These are phyloP conservation scores for Nomada lathburiana DNA, from an alignment of 2,888 invertebrate genomes.

Conservation along the genomic window DNA sequence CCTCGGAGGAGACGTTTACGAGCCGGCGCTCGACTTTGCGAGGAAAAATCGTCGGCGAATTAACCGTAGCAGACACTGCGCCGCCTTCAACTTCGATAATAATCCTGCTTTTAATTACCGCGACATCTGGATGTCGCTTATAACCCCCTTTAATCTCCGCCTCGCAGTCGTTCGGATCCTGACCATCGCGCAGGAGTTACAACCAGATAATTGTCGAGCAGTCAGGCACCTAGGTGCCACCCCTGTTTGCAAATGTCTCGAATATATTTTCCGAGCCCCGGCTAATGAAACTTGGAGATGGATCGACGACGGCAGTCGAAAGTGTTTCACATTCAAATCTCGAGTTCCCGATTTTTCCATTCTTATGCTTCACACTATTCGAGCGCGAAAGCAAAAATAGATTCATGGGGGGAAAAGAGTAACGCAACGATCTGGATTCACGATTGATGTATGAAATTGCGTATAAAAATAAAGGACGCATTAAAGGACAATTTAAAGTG, in stretches of 20 bases:
- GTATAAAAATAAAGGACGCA: not conserved
- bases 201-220: slow-evolving; percentile 76
- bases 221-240: slow-evolving; percentile 53
- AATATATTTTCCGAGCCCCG: slow-evolving; percentile 25
- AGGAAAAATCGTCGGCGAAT: slow-evolving; percentile 67
- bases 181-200: slow-evolving; percentile 77
- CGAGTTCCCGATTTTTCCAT: not conserved
- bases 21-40: slow-evolving; percentile 62
- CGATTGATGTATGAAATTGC: too few species aligned
- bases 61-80: slow-evolving; percentile 61
- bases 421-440: not conserved
- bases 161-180: slow-evolving; percentile 69
- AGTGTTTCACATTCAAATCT: not conserved
- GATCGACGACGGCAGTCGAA: not conserved
- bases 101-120: slow-evolving; percentile 83
- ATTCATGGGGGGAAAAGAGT: too few species aligned
- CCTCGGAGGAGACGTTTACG: slow-evolving; percentile 61
- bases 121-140: slow-evolving; percentile 83
- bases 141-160: slow-evolving; percentile 73
- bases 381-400: not conserved
- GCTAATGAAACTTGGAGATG: slow-evolving; percentile 54
- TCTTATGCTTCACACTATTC: not conserved
- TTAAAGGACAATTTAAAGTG: slow-evolving; percentile 50
- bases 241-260: slow-evolving; percentile 38
- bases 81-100: slow-evolving; percentile 81